Percentiles rank a stretch among this genome's conserved stretches.
Evolutionary conservation across 2,797 vertebrate species (phyloP).

Genomic region (Pogoniulus pusillus): DNA sequence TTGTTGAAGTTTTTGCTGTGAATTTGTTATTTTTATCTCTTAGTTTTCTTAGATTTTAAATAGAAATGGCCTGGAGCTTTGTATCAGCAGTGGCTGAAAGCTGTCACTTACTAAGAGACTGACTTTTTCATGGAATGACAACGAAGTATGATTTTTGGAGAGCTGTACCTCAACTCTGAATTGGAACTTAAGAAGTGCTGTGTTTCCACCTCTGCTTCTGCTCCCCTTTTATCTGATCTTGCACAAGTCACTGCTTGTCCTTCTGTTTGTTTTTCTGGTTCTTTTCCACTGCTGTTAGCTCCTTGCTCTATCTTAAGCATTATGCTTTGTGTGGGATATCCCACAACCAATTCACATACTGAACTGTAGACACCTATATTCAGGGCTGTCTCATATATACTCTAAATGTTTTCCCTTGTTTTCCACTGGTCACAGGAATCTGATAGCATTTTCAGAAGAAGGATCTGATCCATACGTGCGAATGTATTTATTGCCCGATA

Average conservation of each 20-base stretch:
- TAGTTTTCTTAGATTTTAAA: neutral
- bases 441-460: slow-evolving; percentile 91
- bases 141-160: rapidly evolving
- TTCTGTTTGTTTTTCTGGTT: neutral
- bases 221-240: neutral
- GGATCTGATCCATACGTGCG: slow-evolving; percentile 94
- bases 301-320: neutral
- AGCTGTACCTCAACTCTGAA: neutral
- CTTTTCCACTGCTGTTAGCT: neutral
- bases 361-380: neutral
- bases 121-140: neutral
- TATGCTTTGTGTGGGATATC: neutral
- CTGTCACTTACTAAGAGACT: neutral
- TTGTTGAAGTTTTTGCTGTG: neutral
- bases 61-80: neutral
- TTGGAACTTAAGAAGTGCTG: neutral
- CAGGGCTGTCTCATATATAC: neutral
- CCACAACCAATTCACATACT: neutral
- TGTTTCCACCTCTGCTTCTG: neutral
- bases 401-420: slow-evolving; percentile 13
- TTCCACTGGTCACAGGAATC: slow-evolving; percentile 80
- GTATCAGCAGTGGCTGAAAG: neutral
- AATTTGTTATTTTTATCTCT: neutral
- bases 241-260: neutral
- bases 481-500: slow-evolving; percentile 95